Evolutionary conservation across 30 jellyfish, hydroid and myxozoan genomes (phyloP).

Genomic region (Hydra vulgaris): DNA sequence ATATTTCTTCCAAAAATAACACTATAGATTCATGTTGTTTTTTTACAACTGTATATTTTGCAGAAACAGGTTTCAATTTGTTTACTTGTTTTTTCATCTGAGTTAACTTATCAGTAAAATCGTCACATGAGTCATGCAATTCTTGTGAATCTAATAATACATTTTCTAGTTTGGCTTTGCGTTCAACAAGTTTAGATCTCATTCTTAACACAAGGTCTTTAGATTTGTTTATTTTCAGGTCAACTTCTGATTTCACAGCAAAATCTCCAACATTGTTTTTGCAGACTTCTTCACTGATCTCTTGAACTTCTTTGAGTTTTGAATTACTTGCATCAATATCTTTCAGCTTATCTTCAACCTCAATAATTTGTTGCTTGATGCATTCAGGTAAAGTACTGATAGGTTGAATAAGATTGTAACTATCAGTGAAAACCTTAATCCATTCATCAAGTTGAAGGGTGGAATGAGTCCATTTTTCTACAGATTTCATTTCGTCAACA

Average conservation of each 20-base stretch:
- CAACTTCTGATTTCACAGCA: conserved; percentile 33
- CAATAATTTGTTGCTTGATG: conserved; percentile 42
- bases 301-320: conserved; percentile 27
- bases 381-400: conserved; percentile 39
- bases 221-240: conserved; percentile 9
- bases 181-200: conserved; percentile 28
- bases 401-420: conserved; percentile 25
- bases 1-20: conserved; percentile 20
- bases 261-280: conserved; percentile 39
- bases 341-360: conserved; percentile 50
- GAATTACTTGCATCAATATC: conserved; percentile 42
- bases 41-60: conserved; percentile 42
- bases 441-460: conserved; percentile 20
- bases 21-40: conserved; percentile 49
- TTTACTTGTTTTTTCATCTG: conserved; percentile 41
- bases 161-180: conserved; percentile 51
- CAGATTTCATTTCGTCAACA: conserved; percentile 25
- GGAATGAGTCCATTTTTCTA: conserved; percentile 23
- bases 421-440: conserved; percentile 20
- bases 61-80: conserved; percentile 56
- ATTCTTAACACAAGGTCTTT: conserved; percentile 37
- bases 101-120: conserved; percentile 40
- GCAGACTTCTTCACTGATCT: conserved; percentile 37
- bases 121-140: conserved; percentile 52
- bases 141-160: conserved; percentile 29